Percentiles rank a stretch among this genome's conserved stretches.
phyloP scores from a whole-genome alignment of 2,888 invertebrate genomes.

The Calephelis perditalis region DNA sequence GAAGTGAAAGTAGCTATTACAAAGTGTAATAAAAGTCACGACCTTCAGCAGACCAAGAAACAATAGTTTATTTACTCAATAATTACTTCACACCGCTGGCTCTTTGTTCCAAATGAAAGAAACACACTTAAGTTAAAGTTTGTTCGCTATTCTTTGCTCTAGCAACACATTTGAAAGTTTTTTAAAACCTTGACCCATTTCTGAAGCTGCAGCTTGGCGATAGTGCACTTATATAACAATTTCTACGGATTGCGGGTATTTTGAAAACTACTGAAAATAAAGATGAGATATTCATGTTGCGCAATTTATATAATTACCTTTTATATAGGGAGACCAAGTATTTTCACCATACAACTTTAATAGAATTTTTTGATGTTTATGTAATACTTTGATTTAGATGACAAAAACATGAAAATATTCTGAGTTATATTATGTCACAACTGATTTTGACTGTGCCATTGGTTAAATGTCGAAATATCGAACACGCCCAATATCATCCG shows the following conservation, averaged over 20 bases:
- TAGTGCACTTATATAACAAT: constrained; percentile 12
- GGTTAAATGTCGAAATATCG: no score
- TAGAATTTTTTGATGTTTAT: no score
- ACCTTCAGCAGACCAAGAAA: background rate
- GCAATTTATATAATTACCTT: no score
- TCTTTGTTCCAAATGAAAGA: constrained; percentile 10
- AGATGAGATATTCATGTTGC: no score
- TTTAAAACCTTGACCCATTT: constrained; percentile 13
- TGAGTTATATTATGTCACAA: no score
- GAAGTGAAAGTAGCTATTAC: no score
- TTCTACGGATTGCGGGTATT: constrained; percentile 7
- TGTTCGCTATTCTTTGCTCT: constrained; percentile 9
- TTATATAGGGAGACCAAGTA: no score
- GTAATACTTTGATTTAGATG: no score
- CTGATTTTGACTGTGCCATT: no score
- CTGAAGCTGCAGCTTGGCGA: constrained; percentile 1
- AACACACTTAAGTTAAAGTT: constrained; percentile 11
- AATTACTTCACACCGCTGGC: constrained; percentile 7
- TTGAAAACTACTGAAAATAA: background rate
- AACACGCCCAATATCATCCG: no score
- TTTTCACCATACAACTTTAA: no score
- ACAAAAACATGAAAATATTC: no score
- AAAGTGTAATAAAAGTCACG: background rate
- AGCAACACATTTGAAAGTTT: constrained; percentile 9
- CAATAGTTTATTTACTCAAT: constrained; percentile 9